Evolutionary conservation across 2,888 invertebrate genomes (phyloP).

Genomic region (Cataglyphis cursor): DNA sequence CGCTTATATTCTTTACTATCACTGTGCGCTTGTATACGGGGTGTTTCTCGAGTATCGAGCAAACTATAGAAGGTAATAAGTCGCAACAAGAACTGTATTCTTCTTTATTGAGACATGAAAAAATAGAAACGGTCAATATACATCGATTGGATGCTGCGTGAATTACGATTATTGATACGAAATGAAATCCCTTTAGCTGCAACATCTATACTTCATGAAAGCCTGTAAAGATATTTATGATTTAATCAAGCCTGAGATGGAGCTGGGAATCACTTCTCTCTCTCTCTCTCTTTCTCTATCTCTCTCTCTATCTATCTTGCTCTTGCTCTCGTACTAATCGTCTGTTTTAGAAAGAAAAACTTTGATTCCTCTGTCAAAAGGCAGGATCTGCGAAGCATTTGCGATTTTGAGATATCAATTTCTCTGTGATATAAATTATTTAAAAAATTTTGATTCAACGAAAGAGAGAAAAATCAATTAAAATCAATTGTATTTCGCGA

Average conservation of each 20-base stretch:
- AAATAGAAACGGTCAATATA: constrained; percentile 2
- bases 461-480: not conserved
- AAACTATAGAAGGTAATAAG: constrained; percentile 44
- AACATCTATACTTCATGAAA: not conserved
- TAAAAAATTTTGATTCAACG: not conserved
- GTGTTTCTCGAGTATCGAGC: constrained; percentile 44
- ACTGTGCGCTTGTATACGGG: constrained; percentile 35
- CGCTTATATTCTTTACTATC: constrained; percentile 45
- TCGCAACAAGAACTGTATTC: constrained; percentile 23
- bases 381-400: not conserved
- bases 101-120: constrained; percentile 40
- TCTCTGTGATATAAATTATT: not conserved
- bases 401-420: not conserved
- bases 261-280: not conserved
- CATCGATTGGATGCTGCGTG: not conserved
- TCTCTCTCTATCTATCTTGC: no score
- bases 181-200: not conserved
- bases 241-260: not conserved
- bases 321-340: not conserved
- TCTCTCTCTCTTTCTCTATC: no score
- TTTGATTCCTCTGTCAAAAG: constrained; percentile 27
- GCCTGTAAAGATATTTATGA: constrained; percentile 11
- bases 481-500: not conserved
- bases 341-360: not conserved
- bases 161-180: constrained; percentile 21